Percentiles rank a stretch among this genome's conserved stretches.
These are phyloP conservation scores for Thalassoma bifasciatum DNA, from an alignment of 2,113 vertebrate species.

Conservation along the genomic window DNA sequence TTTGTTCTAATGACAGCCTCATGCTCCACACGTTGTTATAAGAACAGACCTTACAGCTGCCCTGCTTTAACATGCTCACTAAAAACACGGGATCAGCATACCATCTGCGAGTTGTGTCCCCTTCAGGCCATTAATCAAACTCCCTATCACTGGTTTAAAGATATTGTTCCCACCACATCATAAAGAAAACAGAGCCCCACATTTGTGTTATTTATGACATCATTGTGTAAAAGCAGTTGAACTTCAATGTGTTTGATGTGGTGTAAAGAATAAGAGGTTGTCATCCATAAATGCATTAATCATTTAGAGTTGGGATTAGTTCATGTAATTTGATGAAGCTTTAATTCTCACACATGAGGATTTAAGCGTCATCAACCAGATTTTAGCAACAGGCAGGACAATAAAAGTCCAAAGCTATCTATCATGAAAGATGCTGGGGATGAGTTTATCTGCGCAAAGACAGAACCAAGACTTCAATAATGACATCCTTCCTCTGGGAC, in stretches of 20 bases:
- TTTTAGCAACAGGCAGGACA: not conserved
- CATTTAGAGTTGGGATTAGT: constrained; percentile 13
- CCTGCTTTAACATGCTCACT: constrained; percentile 52
- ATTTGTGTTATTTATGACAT: constrained; percentile 66
- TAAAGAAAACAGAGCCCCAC: constrained; percentile 46
- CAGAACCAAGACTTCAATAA: not conserved
- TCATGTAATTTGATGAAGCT: constrained; percentile 7
- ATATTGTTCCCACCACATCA: constrained; percentile 66
- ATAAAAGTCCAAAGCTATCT: not conserved
- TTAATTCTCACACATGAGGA: not conserved
- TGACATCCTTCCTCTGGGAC: constrained; percentile 14
- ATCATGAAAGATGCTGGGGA: not conserved
- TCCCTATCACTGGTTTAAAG: constrained; percentile 52
- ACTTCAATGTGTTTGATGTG: constrained; percentile 43
- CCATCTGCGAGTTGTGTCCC: constrained; percentile 73
- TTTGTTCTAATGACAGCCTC: constrained; percentile 67
- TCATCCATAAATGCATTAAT: constrained; percentile 26
- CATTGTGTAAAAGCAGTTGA: constrained; percentile 55
- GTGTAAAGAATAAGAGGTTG: constrained; percentile 35
- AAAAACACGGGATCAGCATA: constrained; percentile 71
- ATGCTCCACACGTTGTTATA: constrained; percentile 42
- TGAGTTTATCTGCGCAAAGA: constrained; percentile 2
- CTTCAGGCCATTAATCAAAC: constrained; percentile 80
- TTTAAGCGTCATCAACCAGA: not conserved
- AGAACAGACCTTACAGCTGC: constrained; percentile 62